Evolutionary conservation across 2,888 invertebrate genomes (phyloP), one percentile per base, ranked within the genome.

Genomic region (Drosophila macrospina): DNA sequence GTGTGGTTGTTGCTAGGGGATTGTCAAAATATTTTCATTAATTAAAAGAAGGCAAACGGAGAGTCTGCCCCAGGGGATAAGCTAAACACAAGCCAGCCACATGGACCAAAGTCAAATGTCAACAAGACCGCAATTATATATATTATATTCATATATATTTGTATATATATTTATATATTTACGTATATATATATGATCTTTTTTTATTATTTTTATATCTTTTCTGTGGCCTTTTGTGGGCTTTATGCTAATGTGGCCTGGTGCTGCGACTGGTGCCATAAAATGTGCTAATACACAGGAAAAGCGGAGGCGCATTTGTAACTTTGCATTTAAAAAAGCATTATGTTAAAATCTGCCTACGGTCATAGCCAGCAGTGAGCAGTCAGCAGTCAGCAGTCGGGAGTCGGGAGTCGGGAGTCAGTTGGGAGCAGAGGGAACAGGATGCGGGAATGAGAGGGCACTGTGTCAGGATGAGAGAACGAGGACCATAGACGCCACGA

Each of bases 241-340:
- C 71, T 86, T 88, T 88, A 85, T 85, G 88, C 87, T 86, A 85
- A 88, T 85, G 85, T 66, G 57, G 70, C 62, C 69, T 70, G 82
- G 63, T 26, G 62, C 60, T 56, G 60, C 61, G 85, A 69, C 71
- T 74, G 75, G 66, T 87, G 86, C 86, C 83, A 84, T 83, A 80
- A 81, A 81, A 81, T 85, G 86, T 81, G 80, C 80, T 83, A 88
- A 83, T 83, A 83, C 83, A 74, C 69, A 79, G 82, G 64, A 70
- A 69, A 57, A 75, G 65, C 50, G 69, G 69, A 57, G 71, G 80
- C 72, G 78, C 84, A 88, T 88, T 83, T 88, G 84, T 88, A 86
- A 84, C 88, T 85, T 86, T 85, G 85, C 88, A 85, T 85, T 85
- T 85, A 85, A 88, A 88, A 85, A 85, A 84, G 85, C 85, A 85